Evolutionary conservation across 2,888 invertebrate genomes (phyloP).

Genomic region (Cephus rjabovi): DNA sequence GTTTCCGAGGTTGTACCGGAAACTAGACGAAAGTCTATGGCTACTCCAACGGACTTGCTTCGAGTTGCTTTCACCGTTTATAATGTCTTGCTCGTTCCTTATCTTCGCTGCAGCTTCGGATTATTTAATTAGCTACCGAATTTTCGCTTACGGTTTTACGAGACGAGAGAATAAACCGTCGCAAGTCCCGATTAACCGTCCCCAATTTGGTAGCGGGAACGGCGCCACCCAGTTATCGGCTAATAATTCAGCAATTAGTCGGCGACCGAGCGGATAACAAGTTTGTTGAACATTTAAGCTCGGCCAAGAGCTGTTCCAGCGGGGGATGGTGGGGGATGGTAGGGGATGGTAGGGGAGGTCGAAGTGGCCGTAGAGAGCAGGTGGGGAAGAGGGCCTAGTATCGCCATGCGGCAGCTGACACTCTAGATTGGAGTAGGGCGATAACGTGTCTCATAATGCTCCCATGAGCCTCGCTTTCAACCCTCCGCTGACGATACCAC

Average conservation of each 20-base stretch:
- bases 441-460: conserved; percentile 44
- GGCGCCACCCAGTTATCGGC: conserved; percentile 23
- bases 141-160: neutral
- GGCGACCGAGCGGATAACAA: conserved; percentile 36
- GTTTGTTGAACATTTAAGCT: conserved; percentile 24
- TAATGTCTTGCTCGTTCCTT: neutral
- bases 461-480: conserved; percentile 17
- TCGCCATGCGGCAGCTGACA: conserved; percentile 36
- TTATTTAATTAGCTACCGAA: neutral
- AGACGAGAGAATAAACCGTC: neutral
- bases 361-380: conserved; percentile 11
- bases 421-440: conserved; percentile 38
- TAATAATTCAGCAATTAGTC: conserved; percentile 43
- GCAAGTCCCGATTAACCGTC: neutral
- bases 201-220: neutral
- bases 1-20: neutral
- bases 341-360: neutral
- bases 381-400: conserved; percentile 25
- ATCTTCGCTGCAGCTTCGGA: neutral
- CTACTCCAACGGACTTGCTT: neutral
- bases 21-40: neutral
- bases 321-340: neutral
- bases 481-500: conserved; percentile 5
- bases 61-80: neutral
- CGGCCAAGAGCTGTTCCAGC: neutral